Base-by-base conservation (phyloP, 2,888 invertebrate species). In the Synanthedon formicaeformis region DNA sequence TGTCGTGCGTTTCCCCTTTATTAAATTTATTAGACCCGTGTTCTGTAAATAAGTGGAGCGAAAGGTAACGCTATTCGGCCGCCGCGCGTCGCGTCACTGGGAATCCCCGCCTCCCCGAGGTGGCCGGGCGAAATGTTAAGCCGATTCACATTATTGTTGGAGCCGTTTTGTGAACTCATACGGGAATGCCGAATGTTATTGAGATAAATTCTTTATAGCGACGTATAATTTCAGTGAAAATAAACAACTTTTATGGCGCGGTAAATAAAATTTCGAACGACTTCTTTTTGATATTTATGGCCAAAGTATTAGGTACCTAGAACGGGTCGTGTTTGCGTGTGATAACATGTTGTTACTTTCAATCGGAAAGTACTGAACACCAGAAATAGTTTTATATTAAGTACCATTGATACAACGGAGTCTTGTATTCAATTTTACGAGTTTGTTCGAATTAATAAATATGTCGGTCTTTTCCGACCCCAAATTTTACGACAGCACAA, bases 371-470 rank as follows among this genome's bases (percentile, higher is more conserved):
- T 58, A 65, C 62, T 62, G 45, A 66, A 67, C 62, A 60, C 65
- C 76, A 71, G 66, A 77, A 78, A 78, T 80, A 81, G 81, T 80
- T 78, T 65, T 66, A 69, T 74, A 68, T 69, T 78, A 34, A 34
- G 34, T 34, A 76, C 81, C 79, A 81, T 83, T 78, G 77, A 76
- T 76, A 69, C 69, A 78, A 81, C 79, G 78, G 83, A 78, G 73
- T 78, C 78, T 75, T 80, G 81, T 78, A 81, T 81, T 83, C 69
- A 66, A 75, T 66, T 85, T 87, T 85, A 87, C 84, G 78, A 81
- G 62, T 77, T 83, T 81, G 81, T 83, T 82, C 81, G 80, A 85
- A 86, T 87, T 86, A 86, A 78, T 87, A 87, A 87, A 86, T 86
- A 85, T 84, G 81, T 84, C 81, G 83, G 84, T 81, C 75, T 82